Evolutionary conservation across 2,888 invertebrate species (phyloP).

Genomic region (Drosophila nr. perissopoda): DNA sequence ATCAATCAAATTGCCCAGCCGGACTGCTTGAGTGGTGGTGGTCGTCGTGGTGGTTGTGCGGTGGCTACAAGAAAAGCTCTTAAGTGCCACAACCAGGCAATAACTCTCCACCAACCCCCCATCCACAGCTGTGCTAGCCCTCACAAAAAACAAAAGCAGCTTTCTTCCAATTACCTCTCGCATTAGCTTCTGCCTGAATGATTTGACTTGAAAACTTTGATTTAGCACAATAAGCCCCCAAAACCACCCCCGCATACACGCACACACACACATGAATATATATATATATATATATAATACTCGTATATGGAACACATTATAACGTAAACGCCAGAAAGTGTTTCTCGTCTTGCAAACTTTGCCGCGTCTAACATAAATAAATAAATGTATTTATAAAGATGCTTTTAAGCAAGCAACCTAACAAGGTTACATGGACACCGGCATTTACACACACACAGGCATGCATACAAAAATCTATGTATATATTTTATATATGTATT

Average conservation of each 20-base stretch:
- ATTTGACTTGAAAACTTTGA: constrained; percentile 76
- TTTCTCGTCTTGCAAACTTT: constrained; percentile 65
- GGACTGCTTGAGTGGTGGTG: background rate
- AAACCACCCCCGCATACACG: constrained; percentile 24
- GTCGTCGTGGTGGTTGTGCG: constrained; percentile 7
- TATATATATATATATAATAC: background rate
- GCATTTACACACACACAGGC: constrained; percentile 28
- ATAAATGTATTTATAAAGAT: constrained; percentile 80
- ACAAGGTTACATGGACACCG: constrained; percentile 67
- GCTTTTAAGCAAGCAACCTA: constrained; percentile 80
- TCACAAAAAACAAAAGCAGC: constrained; percentile 49
- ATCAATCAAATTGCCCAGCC: constrained; percentile 61
- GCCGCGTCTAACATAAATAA: constrained; percentile 78
- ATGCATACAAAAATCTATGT: constrained; percentile 8
- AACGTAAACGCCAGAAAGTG: constrained; percentile 67
- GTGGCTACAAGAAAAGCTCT: constrained; percentile 39
- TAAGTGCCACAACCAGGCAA: constrained; percentile 49
- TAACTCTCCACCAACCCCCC: constrained; percentile 4
- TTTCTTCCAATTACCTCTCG: constrained; percentile 58
- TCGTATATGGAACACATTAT: constrained; percentile 63
- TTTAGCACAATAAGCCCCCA: constrained; percentile 62
- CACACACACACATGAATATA: constrained; percentile 2
- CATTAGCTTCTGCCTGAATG: constrained; percentile 68
- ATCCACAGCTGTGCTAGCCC: constrained; percentile 2
- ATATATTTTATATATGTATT: constrained; percentile 16